phyloP scores from a whole-genome alignment of 1,140 invertebrate genomes.

The Drosophila yakuba region DNA sequence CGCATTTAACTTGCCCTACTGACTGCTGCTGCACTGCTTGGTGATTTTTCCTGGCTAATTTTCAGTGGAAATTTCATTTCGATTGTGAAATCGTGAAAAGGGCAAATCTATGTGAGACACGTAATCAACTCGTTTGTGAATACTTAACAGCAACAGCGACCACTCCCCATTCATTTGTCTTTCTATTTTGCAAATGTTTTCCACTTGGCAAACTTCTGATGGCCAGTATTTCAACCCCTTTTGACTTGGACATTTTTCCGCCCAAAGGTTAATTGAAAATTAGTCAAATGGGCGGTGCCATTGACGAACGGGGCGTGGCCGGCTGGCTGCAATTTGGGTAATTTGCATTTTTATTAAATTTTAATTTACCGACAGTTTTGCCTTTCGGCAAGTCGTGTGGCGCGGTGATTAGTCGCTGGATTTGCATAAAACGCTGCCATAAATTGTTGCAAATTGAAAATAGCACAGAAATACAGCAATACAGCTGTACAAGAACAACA shows the following conservation, averaged over 20 bases:
- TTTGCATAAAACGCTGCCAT: conserved; percentile 76
- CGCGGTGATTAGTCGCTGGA: conserved; percentile 67
- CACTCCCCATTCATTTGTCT: conserved; percentile 8
- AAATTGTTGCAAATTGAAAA: conserved; percentile 77
- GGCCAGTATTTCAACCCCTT: conserved; percentile 31
- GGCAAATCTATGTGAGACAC: conserved; percentile 78
- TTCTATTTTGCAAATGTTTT: conserved; percentile 68
- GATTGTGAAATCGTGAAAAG: conserved; percentile 14
- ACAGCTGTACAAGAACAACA: conserved; percentile 8
- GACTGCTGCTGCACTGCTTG: conserved; percentile 1
- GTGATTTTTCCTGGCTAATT: conserved; percentile 54
- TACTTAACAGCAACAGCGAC: conserved; percentile 41
- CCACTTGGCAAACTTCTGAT: conserved; percentile 43
- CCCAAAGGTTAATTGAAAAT: conserved; percentile 75
- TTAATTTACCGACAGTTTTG: conserved; percentile 58
- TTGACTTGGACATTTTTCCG: conserved; percentile 46
- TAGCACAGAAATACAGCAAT: conserved; percentile 16
- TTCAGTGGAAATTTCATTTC: conserved; percentile 23
- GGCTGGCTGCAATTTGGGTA: conserved; percentile 60
- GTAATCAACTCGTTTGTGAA: conserved; percentile 81
- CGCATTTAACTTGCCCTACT: neutral
- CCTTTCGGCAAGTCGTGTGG: conserved; percentile 19
- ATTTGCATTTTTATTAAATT: conserved; percentile 82
- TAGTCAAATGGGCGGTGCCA: conserved; percentile 41
- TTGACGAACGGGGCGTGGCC: conserved; percentile 61